Percentiles rank a stretch among this genome's conserved stretches.
Conservation (phyloP, 1,140 invertebrate genomes). For the Nixonia krombeini region DNA sequence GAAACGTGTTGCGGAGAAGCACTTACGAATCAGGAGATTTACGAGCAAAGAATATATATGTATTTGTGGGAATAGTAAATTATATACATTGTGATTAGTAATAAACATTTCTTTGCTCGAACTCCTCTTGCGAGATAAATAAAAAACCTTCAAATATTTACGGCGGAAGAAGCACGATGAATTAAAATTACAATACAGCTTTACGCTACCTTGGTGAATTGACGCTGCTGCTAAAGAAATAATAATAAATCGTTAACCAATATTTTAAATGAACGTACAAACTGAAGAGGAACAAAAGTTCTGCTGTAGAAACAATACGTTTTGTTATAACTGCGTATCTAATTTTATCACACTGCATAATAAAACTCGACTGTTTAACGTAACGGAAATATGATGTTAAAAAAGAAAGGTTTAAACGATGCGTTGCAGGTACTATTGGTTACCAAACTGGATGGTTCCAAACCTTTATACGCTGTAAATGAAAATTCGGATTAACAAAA, state of each 20-base stretch:
- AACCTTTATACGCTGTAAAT: background rate
- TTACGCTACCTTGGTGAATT: background rate
- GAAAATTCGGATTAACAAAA: background rate
- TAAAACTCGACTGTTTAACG: background rate
- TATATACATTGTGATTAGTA: too few species aligned
- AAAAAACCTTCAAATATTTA: background rate
- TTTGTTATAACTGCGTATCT: too few species aligned
- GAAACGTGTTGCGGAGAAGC: background rate
- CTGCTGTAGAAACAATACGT: too few species aligned
- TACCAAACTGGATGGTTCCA: too few species aligned
- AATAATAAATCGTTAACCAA: background rate
- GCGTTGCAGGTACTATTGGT: too few species aligned
- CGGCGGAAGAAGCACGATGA: background rate
- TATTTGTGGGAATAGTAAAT: too few species aligned
- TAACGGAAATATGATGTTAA: constrained; percentile 11
- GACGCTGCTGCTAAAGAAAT: background rate
- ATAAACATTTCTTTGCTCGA: too few species aligned
- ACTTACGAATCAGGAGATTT: background rate
- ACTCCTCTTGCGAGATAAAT: too few species aligned
- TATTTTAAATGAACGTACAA: too few species aligned
- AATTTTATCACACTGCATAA: too few species aligned
- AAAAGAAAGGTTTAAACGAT: too few species aligned
- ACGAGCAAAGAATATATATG: background rate
- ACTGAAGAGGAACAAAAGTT: too few species aligned
- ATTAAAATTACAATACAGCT: background rate